Evolutionary conservation across 2,113 vertebrate genomes (phyloP).

Genomic region (Burhinus bistriatus): DNA sequence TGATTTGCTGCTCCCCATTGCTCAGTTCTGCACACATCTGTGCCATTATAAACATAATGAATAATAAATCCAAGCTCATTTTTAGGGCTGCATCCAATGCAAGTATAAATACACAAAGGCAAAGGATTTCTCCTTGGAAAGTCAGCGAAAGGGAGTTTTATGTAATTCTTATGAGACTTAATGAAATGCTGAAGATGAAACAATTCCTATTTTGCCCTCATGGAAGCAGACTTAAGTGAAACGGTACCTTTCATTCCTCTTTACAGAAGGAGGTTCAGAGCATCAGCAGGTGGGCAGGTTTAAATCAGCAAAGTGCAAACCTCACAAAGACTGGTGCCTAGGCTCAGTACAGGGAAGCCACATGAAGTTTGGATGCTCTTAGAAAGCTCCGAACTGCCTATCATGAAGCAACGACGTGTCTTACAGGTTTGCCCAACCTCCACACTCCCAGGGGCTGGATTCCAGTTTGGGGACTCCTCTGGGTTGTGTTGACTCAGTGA

Average conservation of each 20-base stretch:
- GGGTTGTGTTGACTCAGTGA: fast-evolving
- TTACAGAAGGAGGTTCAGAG: slow-evolving; percentile 43
- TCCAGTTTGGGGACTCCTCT: background rate
- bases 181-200: slow-evolving; percentile 65
- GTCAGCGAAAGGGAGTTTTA: slow-evolving; percentile 14
- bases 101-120: slow-evolving; percentile 56
- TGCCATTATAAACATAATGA: slow-evolving; percentile 69
- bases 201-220: slow-evolving; percentile 59
- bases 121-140: slow-evolving; percentile 57
- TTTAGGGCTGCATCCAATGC: slow-evolving; percentile 50
- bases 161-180: slow-evolving; percentile 57
- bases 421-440: background rate
- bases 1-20: slow-evolving; percentile 55
- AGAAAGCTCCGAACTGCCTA: background rate
- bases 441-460: background rate
- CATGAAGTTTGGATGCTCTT: background rate
- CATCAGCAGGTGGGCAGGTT: slow-evolving; percentile 58
- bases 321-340: background rate
- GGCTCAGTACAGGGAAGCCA: background rate
- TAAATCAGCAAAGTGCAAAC: slow-evolving; percentile 34
- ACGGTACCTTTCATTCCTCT: slow-evolving; percentile 47
- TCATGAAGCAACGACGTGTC: background rate
- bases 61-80: slow-evolving; percentile 70
- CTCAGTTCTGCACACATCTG: slow-evolving; percentile 55
- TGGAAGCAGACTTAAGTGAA: slow-evolving; percentile 56